A percentile compares a stretch with the other conserved stretches of the same genome.
These are phyloP conservation scores for Apotomis betuletana DNA, from an alignment of 2,888 invertebrate genomes.

Conservation along the genomic window DNA sequence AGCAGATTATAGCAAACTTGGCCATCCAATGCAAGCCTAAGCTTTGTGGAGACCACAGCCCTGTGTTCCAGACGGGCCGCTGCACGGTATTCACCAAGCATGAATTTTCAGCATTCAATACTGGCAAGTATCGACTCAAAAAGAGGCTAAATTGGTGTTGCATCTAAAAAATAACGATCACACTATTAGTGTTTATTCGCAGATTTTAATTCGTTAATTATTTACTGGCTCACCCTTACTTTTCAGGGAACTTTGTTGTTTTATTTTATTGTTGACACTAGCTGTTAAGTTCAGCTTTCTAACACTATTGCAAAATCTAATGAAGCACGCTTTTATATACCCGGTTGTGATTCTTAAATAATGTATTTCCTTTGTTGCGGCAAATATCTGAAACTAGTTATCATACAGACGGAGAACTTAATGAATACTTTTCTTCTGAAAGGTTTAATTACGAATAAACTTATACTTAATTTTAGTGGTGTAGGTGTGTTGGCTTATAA, in stretches of 20 bases:
- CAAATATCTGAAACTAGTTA: not conserved
- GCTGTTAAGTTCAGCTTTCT: not conserved
- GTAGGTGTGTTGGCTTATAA: not conserved
- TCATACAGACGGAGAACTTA: not conserved
- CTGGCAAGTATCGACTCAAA: constrained; percentile 15
- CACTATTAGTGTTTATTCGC: not conserved
- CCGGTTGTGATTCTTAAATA: not conserved
- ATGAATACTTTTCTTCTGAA: not conserved
- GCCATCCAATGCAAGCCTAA: constrained; percentile 51
- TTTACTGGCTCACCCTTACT: not conserved
- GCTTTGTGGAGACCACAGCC: constrained; percentile 49
- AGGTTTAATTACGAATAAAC: not conserved
- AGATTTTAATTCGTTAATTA: no score
- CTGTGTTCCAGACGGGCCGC: constrained; percentile 50
- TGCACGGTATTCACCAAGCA: constrained; percentile 38
- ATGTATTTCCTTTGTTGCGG: constrained; percentile 11
- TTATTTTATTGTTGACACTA: not conserved
- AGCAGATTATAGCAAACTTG: constrained; percentile 53
- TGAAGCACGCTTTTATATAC: not conserved
- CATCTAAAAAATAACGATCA: not conserved
- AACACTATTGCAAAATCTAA: not conserved
- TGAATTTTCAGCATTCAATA: constrained; percentile 1
- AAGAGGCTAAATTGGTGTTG: not conserved
- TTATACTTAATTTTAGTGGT: not conserved
- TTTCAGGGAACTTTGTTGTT: not conserved